Conservation (phyloP, 2,797 vertebrate species). For the Pristis pectinata region DNA sequence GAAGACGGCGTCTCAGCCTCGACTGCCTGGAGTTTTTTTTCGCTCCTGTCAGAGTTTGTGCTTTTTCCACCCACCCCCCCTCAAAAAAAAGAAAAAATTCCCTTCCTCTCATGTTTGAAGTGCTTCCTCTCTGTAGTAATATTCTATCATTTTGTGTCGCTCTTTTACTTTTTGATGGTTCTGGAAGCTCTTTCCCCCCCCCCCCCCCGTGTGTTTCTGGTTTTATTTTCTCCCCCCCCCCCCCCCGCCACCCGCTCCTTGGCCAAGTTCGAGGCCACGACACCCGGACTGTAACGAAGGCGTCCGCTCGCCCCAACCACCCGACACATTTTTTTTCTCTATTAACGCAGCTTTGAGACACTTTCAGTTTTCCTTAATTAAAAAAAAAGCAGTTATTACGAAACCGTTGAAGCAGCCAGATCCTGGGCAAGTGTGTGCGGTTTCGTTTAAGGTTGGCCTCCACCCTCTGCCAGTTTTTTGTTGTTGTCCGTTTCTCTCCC, state of each 20-base stretch:
- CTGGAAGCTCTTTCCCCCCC: not conserved
- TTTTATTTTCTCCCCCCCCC: not conserved
- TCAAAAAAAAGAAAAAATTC: too few relatives aligned
- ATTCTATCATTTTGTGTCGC: not conserved
- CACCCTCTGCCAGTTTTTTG: not conserved
- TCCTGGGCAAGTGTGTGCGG: not conserved
- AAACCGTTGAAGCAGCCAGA: not conserved
- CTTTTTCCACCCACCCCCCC: not conserved
- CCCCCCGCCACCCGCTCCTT: not conserved
- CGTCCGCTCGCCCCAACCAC: not conserved
- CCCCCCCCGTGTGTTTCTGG: not conserved
- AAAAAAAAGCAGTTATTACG: not conserved
- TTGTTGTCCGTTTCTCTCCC: not conserved
- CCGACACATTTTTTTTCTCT: too few relatives aligned
- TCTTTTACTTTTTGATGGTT: not conserved
- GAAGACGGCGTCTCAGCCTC: slow-evolving; percentile 9
- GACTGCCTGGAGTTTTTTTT: slow-evolving; percentile 22
- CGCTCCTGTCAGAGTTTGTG: slow-evolving; percentile 32
- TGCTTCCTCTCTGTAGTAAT: not conserved
- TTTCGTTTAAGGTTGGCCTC: not conserved
- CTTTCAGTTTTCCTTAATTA: not conserved
- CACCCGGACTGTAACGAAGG: not conserved
- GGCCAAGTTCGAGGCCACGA: slow-evolving; percentile 27
- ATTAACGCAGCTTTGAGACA: not conserved
- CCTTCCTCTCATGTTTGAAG: not conserved